Evolutionary conservation across 2,113 vertebrate genomes (phyloP), one percentile per base, ranked within the genome.

Genomic region (Gorsachius goisagi): DNA sequence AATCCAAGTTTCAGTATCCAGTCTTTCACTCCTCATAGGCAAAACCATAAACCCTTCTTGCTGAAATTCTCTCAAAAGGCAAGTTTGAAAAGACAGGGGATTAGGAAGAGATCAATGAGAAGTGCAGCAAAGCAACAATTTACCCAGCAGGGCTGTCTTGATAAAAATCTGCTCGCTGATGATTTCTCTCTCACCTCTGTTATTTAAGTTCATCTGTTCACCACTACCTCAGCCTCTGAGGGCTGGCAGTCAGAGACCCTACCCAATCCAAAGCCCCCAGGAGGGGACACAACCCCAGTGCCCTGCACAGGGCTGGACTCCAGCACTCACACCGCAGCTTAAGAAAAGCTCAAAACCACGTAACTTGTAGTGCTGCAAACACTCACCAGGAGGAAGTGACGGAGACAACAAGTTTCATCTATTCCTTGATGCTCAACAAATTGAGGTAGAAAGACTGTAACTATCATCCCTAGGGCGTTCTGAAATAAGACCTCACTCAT

Each of bases 131-230:
- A 91, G 87, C 74, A 83, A 88, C 85, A 77, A 94, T 96, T 96
- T 97, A 89, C 96, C 73, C 96, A 97, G 96, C 66, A 84, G 86
- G 80, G 58, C 5, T 62, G 24, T 58, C 84, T 62, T 58, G 87
- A 88, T 79, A 93, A 79, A 94, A 95, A 88, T 50, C 77, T 76
- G 55, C 86, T 94, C 77, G 9, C 66, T 19, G 87, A 60, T 2
- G 2, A 76, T 75, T 95, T 89, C 44, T 95, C 41, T 73, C 69
- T 91, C 91, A 92, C 87, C 87, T 95, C 89, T 93, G 93, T 49
- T 83, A 88, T 74, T 96, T 63, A 77, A 86, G 85, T 63, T 82
- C 80, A 85, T 53, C 55, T 0, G 0, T 58, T 77, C 67, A 79
- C 66, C 27, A 5, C 71, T 59, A 21, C 14, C 58, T 85, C 39